Percentiles rank a stretch among this genome's conserved stretches.
These are phyloP conservation scores for Caenorhabditis inopinata DNA, from an alignment of 1,140 invertebrate genomes.

Conservation along the genomic window DNA sequence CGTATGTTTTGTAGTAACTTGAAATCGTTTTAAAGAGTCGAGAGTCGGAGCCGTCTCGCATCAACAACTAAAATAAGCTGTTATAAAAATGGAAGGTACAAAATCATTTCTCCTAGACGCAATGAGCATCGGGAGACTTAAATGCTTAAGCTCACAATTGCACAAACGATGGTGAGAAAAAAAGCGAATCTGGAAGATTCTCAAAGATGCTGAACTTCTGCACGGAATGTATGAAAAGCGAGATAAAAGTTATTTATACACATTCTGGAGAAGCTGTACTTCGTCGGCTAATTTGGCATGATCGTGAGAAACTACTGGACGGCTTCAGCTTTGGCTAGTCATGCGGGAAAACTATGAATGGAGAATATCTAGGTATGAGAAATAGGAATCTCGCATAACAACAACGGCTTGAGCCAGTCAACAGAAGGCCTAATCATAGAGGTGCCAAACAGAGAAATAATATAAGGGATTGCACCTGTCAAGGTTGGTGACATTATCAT, in stretches of 20 bases:
- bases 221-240: conserved; percentile 5
- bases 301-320: conserved; percentile 7
- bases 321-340: neutral
- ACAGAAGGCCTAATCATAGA: too few relatives aligned
- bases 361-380: conserved; percentile 2
- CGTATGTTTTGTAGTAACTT: neutral
- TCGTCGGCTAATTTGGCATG: conserved; percentile 21
- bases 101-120: neutral
- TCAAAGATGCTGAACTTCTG: neutral
- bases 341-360: conserved; percentile 13
- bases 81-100: neutral
- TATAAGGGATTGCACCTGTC: neutral
- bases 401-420: too few relatives aligned
- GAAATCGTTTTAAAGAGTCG: too few relatives aligned
- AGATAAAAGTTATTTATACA: conserved; percentile 28
- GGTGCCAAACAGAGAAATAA: too few relatives aligned
- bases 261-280: conserved; percentile 3
- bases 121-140: too few relatives aligned
- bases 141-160: too few relatives aligned
- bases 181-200: neutral
- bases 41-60: neutral
- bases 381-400: neutral
- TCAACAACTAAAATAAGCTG: neutral
- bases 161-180: neutral
- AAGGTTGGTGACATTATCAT: too few relatives aligned